Evolutionary conservation across 2,797 vertebrate species (phyloP), one percentile per base, ranked within the genome.

Genomic region (Hydrolagus colliei): DNA sequence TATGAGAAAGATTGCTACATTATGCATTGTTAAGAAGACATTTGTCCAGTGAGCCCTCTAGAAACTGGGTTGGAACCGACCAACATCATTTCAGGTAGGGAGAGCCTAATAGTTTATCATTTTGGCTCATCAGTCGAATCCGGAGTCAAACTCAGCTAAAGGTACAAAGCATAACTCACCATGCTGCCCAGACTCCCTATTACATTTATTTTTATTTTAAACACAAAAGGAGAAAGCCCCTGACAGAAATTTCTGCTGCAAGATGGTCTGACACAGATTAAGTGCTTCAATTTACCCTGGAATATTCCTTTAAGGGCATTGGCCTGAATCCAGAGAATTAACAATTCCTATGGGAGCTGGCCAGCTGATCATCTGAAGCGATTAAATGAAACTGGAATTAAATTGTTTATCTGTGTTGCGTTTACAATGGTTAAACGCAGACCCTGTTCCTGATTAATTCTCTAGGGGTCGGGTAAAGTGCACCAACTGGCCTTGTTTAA

Each of bases 391-490:
- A 52, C 52, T 77, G 41, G 75, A 77, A 77, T 77, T 74, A 76
- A 76, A 76, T 52, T 52, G 41, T 52, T 52, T 52, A 52, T 52
- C 41, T 52, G 74, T 76, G 41, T 76, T 76, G 59, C 22, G 59
- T 59, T 77, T 77, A 77, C 75, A 77, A 77, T 61, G 75, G 75
- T 59, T 52, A 77, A 77, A 16, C 59, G 75, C 75, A 77, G 41
- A 16, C 41, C 59, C 11, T 7, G 74, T 59, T 77, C 75, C 52
- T 12, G 61, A 77, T 77, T 20, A 61, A 20, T 52, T 77, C 20
- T 18, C 61, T 59, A 4, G 75, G 52, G 75, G 18, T 77, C 52
- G 61, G n/a, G 20, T 77, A 77, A 76, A 72, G 63, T 59, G 27
- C 27, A 35, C 52, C 35, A 72, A 20, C 18, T 52, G 62, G 80